Conservation (phyloP, 1,140 invertebrate species). For the Andricus grossulariae region DNA sequence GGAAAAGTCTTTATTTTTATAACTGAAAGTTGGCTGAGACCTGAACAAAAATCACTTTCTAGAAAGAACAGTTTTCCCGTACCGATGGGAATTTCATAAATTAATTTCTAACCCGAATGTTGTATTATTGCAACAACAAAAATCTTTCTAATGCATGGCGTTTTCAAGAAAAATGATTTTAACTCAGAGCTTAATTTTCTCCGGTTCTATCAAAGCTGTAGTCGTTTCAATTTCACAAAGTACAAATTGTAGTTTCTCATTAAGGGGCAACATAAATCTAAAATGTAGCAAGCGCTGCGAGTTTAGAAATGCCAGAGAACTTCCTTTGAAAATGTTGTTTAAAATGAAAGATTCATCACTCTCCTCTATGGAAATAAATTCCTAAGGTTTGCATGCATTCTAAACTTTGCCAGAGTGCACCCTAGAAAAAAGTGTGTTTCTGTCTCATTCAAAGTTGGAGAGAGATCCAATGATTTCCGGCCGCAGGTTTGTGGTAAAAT, state of each 20-base stretch:
- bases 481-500: constrained; percentile 21
- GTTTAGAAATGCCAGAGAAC: constrained; percentile 13
- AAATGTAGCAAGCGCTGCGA: neutral
- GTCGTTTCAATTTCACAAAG: neutral
- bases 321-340: neutral
- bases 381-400: neutral
- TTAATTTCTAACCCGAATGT: too few relatives aligned
- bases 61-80: too few relatives aligned
- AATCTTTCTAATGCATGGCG: too few relatives aligned
- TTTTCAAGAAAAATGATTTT: neutral
- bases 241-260: neutral
- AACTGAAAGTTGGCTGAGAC: too few relatives aligned
- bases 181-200: too few relatives aligned
- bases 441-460: neutral
- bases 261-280: neutral
- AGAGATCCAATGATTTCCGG: neutral
- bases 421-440: neutral
- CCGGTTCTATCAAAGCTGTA: neutral
- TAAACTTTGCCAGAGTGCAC: constrained; percentile 6
- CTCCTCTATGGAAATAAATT: constrained; percentile 19
- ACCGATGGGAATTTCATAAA: too few relatives aligned
- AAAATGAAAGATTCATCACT: constrained; percentile 25
- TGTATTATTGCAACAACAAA: too few relatives aligned
- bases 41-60: too few relatives aligned
- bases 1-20: too few relatives aligned